Base-by-base conservation (phyloP, 1,140 invertebrate genomes). In the Vollenhovia emeryi region DNA sequence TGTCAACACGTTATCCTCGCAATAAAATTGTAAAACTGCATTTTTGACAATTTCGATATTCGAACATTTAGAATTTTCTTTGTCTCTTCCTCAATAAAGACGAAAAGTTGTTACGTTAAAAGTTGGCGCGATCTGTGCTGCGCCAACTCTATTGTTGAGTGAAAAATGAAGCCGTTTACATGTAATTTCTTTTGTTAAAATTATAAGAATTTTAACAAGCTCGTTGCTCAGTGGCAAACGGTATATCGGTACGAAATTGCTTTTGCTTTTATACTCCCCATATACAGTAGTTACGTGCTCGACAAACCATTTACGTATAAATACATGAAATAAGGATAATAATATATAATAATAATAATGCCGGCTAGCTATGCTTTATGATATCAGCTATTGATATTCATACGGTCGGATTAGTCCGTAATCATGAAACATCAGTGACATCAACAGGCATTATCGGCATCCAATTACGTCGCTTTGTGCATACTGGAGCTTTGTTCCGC, bases 391-490 rank as follows among this genome's bases (percentile, higher is more conserved):
- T 82, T 82, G 78, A 82, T 82, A 82, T 82, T 82, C 66, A 82
- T 73, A 73, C 36, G 45, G 36, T 40, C 50, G 78, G 52, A 82
- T 82, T 82, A 82, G 78, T 82, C 36, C 40, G 50, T 82, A 82
- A 82, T 82, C 78, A 30, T 57, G 66, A 82, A 82, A 82, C 78
- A 82, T 59, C 66, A 82, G 50, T 82, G 78, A 82, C 66, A 71
- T 73, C 78, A 82, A 82, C 78, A 82, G 66, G 66, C 78, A 82
- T 82, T 82, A 82, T 82, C 78, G 66, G 78, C 50, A 82, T 73
- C 78, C 78, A 82, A 82, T 82, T 82, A 82, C 78, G 78, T 73
- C 78, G 78, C 78, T 82, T 82, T 82, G 78, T 82, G 66, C 78
- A 71, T 57, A 73, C 66, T 82, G 66, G 36, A 82, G 78, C 78